Percentiles rank a stretch among this genome's conserved stretches.
Evolutionary conservation across 1,140 invertebrate genomes (phyloP).

Genomic region (Lasioglossum baleicum): DNA sequence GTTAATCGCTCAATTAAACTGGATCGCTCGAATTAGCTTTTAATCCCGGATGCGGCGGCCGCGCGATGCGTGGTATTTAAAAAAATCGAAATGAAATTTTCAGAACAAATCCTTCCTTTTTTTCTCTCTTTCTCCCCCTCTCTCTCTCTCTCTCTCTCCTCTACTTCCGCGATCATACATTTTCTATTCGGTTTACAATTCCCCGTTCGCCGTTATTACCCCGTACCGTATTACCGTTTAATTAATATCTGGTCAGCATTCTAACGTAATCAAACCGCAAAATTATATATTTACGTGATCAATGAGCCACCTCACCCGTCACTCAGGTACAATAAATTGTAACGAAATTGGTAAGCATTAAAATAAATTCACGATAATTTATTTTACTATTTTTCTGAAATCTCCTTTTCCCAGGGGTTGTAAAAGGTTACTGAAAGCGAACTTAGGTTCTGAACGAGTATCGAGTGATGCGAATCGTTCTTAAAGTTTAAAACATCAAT

Average conservation of each 20-base stretch:
- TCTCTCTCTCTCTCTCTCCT: neutral
- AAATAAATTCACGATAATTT: too few relatives aligned
- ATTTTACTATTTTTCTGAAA: too few relatives aligned
- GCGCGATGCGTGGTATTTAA: slow-evolving; percentile 40
- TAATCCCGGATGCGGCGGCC: slow-evolving; percentile 65
- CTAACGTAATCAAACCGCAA: slow-evolving; percentile 11
- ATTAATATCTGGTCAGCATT: neutral
- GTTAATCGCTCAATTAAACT: slow-evolving; percentile 81
- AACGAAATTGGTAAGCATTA: too few relatives aligned
- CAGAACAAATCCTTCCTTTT: neutral
- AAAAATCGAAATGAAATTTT: slow-evolving; percentile 63
- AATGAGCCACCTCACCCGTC: neutral
- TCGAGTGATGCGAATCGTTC: too few relatives aligned
- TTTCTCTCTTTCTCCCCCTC: neutral
- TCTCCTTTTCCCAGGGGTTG: too few relatives aligned
- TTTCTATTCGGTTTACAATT: slow-evolving; percentile 19
- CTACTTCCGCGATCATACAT: neutral
- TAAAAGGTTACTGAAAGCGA: too few relatives aligned
- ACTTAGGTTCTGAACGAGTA: too few relatives aligned
- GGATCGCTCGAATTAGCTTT: slow-evolving; percentile 77
- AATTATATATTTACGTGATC: slow-evolving; percentile 4
- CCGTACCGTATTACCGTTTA: neutral
- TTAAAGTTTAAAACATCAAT: too few relatives aligned
- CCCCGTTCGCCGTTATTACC: neutral
- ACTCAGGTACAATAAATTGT: neutral